Percentiles rank a stretch among this genome's conserved stretches.
Evolutionary conservation across 1,140 invertebrate species (phyloP).

Genomic region (Cyrtorhinus lividipennis): DNA sequence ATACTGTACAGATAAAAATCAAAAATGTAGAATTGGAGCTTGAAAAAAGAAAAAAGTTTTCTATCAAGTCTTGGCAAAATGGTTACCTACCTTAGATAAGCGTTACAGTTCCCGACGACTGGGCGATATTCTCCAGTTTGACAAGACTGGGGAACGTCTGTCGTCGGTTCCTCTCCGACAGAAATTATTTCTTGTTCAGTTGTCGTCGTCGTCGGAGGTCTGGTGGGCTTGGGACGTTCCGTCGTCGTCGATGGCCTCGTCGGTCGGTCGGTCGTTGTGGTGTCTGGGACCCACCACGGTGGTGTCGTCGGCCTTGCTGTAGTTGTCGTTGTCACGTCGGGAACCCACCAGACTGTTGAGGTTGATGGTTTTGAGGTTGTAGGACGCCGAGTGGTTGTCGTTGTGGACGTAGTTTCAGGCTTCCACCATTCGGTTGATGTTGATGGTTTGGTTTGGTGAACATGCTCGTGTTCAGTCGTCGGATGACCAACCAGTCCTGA

Average conservation of each 20-base stretch:
- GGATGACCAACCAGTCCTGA: background rate
- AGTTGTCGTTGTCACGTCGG: slow-evolving; percentile 24
- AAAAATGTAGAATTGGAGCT: too few species aligned
- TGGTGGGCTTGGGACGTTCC: slow-evolving; percentile 24
- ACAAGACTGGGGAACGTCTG: slow-evolving; percentile 32
- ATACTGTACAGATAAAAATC: too few species aligned
- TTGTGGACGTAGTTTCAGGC: slow-evolving; percentile 22
- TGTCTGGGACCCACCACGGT: slow-evolving; percentile 8
- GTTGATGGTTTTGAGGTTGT: slow-evolving; percentile 23
- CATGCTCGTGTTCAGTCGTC: slow-evolving; percentile 19
- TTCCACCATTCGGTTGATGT: slow-evolving; percentile 20
- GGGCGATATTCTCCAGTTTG: slow-evolving; percentile 45
- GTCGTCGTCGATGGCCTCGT: slow-evolving; percentile 22
- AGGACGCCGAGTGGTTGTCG: slow-evolving; percentile 27
- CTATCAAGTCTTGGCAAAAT: too few species aligned
- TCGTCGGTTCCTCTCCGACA: background rate
- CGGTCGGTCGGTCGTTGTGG: slow-evolving; percentile 19
- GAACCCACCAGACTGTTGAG: slow-evolving; percentile 32
- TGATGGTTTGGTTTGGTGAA: slow-evolving; percentile 27
- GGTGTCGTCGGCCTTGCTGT: slow-evolving; percentile 7
- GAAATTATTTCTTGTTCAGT: background rate
- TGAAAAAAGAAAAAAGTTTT: too few species aligned
- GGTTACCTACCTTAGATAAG: slow-evolving; percentile 41
- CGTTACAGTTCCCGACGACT: slow-evolving; percentile 52
- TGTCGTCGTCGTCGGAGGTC: slow-evolving; percentile 29